Conservation (phyloP, 2,113 vertebrate species). For the Hyperopisus bebe region DNA sequence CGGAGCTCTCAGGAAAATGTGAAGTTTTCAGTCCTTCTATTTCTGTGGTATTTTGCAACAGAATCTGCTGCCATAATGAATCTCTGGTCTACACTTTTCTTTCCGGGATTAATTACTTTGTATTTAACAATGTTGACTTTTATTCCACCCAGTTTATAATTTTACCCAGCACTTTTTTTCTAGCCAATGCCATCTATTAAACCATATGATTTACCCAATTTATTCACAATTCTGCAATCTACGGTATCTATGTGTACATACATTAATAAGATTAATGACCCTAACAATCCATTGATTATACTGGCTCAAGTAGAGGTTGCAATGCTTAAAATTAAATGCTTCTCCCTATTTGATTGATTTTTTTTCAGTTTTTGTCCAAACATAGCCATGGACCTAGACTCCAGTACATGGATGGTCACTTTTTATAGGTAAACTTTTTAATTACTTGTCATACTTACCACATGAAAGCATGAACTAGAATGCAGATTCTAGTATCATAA, state of each 20-base stretch:
- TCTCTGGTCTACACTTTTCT: background rate
- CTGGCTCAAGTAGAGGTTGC: background rate
- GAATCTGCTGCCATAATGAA: background rate
- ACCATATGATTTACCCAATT: background rate
- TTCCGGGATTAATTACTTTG: background rate
- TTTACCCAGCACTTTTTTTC: background rate
- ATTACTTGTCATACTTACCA: background rate
- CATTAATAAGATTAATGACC: background rate
- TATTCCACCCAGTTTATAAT: background rate
- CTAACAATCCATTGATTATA: conserved; percentile 4
- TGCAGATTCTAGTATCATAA: background rate
- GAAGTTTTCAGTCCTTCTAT: background rate
- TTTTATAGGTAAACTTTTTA: background rate
- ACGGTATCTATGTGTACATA: background rate
- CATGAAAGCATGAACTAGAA: background rate
- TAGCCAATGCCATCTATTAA: background rate
- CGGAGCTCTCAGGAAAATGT: background rate
- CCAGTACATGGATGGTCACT: background rate
- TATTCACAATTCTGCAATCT: background rate
- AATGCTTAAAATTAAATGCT: background rate
- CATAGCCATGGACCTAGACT: background rate
- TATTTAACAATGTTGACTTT: background rate
- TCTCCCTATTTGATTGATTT: background rate
- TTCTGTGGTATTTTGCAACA: background rate
- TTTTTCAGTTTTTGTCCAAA: background rate